Conservation (phyloP, 1,140 invertebrate genomes). For the Wasmannia auropunctata region DNA sequence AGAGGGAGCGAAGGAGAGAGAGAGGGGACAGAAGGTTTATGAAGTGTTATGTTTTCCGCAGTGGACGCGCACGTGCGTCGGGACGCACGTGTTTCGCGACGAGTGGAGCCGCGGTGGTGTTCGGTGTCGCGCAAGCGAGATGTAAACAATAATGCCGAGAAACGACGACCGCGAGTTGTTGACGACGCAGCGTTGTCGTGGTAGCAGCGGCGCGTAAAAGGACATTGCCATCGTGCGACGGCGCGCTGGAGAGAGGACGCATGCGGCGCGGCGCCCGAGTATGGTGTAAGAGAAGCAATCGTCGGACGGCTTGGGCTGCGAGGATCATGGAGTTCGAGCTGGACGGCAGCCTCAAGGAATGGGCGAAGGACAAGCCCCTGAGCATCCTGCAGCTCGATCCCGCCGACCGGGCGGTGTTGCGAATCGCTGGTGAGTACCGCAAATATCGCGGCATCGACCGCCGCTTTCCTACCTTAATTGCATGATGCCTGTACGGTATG, state of each 20-base stretch:
- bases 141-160: constrained; percentile 46
- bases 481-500: constrained; percentile 2
- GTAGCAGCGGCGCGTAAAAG: constrained; percentile 6
- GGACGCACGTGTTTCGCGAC: constrained; percentile 23
- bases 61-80: constrained; percentile 28
- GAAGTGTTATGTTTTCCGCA: constrained; percentile 42
- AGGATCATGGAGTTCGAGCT: constrained; percentile 91
- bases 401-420: constrained; percentile 96
- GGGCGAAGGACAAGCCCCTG: constrained; percentile 97
- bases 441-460: neutral
- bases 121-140: neutral
- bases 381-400: constrained; percentile 97
- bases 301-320: constrained; percentile 23
- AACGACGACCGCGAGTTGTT: neutral
- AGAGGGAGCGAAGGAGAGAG: neutral
- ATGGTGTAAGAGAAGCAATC: constrained; percentile 62
- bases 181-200: constrained; percentile 5
- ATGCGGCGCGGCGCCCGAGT: constrained; percentile 27
- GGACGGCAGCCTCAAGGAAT: constrained; percentile 95
- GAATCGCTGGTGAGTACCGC: constrained; percentile 94
- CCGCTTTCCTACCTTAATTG: constrained; percentile 13
- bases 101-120: neutral
- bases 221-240: constrained; percentile 21
- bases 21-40: neutral
- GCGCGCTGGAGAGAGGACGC: neutral